Evolutionary conservation across 2,888 invertebrate species (phyloP).

Genomic region (Drosophila diplacantha): DNA sequence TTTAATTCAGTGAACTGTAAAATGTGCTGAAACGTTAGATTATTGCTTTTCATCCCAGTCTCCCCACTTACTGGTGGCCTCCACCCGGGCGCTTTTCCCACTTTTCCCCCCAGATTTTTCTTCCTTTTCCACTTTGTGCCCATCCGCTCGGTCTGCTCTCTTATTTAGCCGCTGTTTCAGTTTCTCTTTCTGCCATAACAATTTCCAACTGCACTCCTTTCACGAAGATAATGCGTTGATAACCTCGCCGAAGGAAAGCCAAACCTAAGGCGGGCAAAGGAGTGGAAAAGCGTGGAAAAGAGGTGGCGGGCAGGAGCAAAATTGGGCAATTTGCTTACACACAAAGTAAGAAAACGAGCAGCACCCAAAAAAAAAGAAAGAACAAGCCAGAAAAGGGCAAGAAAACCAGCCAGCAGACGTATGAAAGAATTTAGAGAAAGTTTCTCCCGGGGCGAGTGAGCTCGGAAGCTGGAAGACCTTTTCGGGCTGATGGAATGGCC

Average conservation of each 20-base stretch:
- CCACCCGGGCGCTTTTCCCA: conserved; percentile 11
- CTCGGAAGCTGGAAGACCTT: conserved; percentile 25
- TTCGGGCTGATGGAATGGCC: conserved; percentile 43
- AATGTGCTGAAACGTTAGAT: conserved; percentile 71
- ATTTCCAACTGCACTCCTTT: conserved; percentile 69
- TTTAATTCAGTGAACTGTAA: conserved; percentile 71
- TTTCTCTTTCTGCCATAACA: conserved; percentile 56
- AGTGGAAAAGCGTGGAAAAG: conserved; percentile 10
- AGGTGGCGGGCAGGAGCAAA: conserved; percentile 40
- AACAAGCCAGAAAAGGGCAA: neutral
- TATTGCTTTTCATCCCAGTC: conserved; percentile 56
- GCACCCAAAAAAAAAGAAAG: neutral
- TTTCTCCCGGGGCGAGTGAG: conserved; percentile 8
- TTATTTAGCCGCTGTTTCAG: conserved; percentile 51
- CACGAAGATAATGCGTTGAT: conserved; percentile 66
- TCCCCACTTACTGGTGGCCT: conserved; percentile 44
- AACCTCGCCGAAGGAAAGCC: conserved; percentile 46
- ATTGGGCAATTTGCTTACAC: conserved; percentile 70
- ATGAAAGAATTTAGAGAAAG: conserved; percentile 37
- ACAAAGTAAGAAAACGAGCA: conserved; percentile 40
- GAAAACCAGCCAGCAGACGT: conserved; percentile 28
- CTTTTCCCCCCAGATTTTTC: conserved; percentile 12
- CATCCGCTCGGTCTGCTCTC: conserved; percentile 17
- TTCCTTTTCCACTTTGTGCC: conserved; percentile 41
- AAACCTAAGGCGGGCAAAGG: conserved; percentile 2